A percentile compares a stretch with the other conserved stretches of the same genome.
These are phyloP conservation scores for Drosophila tani DNA, from an alignment of 1,140 invertebrate genomes.

Conservation along the genomic window DNA sequence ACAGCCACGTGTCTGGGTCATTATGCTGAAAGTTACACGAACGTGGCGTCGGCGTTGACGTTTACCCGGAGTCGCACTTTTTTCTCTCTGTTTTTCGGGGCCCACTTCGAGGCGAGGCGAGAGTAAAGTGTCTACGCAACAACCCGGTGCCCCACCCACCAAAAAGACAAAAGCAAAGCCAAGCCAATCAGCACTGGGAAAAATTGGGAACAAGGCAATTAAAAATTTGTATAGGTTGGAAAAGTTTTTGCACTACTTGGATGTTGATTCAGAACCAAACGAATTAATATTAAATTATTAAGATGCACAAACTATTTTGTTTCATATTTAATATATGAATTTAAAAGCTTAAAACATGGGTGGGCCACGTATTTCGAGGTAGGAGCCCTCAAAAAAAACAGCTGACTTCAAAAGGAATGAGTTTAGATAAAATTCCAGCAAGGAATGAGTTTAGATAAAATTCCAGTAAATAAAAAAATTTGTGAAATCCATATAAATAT, in stretches of 20 bases:
- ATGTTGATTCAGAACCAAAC: background rate
- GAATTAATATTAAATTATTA: background rate
- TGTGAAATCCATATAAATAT: too few species aligned
- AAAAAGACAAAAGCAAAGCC: slow-evolving; percentile 3
- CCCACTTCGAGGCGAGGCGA: slow-evolving; percentile 7
- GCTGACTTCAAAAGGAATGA: too few species aligned
- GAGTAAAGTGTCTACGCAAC: slow-evolving; percentile 37
- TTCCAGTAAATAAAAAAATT: too few species aligned
- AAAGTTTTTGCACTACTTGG: background rate
- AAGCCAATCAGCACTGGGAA: slow-evolving; percentile 16
- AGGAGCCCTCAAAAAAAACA: background rate
- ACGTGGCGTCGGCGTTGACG: slow-evolving; percentile 69
- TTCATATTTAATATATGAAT: background rate
- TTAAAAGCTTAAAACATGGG: background rate
- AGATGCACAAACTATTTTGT: background rate
- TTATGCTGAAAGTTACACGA: slow-evolving; percentile 83
- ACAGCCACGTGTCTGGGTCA: slow-evolving; percentile 83
- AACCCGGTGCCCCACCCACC: slow-evolving; percentile 13
- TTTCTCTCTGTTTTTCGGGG: slow-evolving; percentile 18
- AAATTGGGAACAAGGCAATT: too few species aligned
- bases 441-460: too few species aligned
- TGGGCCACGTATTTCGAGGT: background rate
- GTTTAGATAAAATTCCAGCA: too few species aligned
- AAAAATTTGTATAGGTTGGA: background rate
- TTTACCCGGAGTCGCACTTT: slow-evolving; percentile 39